Evolutionary conservation across 2,888 invertebrate species (phyloP), one percentile per base, ranked within the genome.

Genomic region (Hedya salicella): DNA sequence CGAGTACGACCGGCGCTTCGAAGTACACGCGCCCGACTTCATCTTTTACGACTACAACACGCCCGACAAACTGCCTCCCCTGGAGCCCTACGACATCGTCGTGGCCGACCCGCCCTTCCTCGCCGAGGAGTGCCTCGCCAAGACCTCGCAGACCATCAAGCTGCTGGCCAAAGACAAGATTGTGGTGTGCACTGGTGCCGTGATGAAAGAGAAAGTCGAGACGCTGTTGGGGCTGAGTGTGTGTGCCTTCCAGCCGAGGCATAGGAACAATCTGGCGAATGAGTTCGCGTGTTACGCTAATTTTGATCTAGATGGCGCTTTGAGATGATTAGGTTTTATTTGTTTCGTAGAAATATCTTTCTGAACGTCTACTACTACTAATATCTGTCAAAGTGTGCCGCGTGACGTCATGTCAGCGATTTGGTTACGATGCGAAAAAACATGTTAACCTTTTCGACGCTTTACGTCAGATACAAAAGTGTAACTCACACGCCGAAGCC

Each of bases 41-140:
- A 91, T 96, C 44, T 95, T 94, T 70, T 99, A 98, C 79, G 98
- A 99, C 86, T 98, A 98, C 83, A 97, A 97, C 75, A 84, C 89
- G 11, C 97, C 97, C 0, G 92, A 96, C 11, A 93, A 94, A 53
- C 78, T 97, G 13, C 95, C 95, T 0, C 81, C 91, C 36, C 87
- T 89, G 1, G 87, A 89, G 19, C 82, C 89, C 50, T 98, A 95
- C 83, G 97, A 98, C 85, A 81, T 99, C 21, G 96, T 99, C 0
- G 93, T 99, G 61, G 97, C 96, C 0, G 99, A 99, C 89, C 99
- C 99, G 0, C 99, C 99, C 0, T 99, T 98, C 87, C 92, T 99
- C 2, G 96, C 98, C 0, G 96, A 97, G 73, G 98, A 98, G 82
- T 99, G 99, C 85, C 93, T 98, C 53, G 93, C 94, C 0, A 98